Conservation (phyloP, 1,140 invertebrate species). For the Oreohelix idahoensis region DNA sequence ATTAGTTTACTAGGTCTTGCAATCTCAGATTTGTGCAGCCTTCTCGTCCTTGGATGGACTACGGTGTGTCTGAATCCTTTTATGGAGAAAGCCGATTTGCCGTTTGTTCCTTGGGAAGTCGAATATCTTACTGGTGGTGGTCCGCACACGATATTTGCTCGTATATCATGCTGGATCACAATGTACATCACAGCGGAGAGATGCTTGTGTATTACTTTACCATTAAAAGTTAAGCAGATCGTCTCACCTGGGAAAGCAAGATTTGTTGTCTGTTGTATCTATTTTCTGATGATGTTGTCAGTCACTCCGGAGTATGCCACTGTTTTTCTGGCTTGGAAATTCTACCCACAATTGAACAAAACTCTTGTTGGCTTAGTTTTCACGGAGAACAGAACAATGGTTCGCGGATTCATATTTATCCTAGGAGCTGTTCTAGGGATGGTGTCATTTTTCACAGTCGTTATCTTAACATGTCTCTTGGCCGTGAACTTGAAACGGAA, state of each 20-base stretch:
- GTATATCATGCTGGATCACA: constrained; percentile 13
- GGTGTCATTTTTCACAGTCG: neutral
- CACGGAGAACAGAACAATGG: neutral
- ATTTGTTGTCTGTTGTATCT: neutral
- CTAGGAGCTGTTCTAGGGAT: neutral
- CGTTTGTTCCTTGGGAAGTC: neutral
- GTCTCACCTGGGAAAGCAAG: neutral
- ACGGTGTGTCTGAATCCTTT: too few relatives aligned
- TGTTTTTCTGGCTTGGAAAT: neutral
- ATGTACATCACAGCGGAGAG: constrained; percentile 5
- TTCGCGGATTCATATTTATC: neutral
- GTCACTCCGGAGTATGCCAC: neutral
- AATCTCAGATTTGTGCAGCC: neutral
- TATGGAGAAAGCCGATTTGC: neutral
- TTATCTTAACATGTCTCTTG: neutral
- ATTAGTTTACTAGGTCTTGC: neutral
- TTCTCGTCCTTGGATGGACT: neutral
- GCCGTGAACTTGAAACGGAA: neutral
- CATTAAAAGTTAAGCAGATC: constrained; percentile 19
- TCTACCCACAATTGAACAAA: neutral
- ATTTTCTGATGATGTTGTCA: neutral
- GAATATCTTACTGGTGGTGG: neutral
- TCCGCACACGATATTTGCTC: neutral
- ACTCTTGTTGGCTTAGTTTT: neutral
- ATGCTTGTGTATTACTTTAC: constrained; percentile 13